Percentiles rank a stretch among this genome's conserved stretches.
These are phyloP conservation scores for Mesaphorura yosii DNA, from an alignment of 1,140 invertebrate species.

Conservation along the genomic window DNA sequence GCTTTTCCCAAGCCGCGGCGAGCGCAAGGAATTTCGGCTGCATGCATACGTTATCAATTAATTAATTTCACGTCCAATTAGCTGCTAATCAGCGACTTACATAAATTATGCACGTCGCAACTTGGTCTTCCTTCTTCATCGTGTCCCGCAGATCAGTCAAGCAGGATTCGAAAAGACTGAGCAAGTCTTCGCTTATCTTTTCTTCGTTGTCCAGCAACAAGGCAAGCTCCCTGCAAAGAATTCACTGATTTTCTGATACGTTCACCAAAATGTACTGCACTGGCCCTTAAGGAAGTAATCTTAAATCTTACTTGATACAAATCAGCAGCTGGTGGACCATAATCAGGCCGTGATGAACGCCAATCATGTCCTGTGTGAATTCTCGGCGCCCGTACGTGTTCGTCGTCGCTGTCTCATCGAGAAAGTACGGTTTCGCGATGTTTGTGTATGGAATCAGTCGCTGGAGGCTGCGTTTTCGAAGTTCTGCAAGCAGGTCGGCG, in stretches of 20 bases:
- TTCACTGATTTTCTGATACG: background rate
- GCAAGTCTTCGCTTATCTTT: background rate
- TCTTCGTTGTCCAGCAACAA: slow-evolving; percentile 9
- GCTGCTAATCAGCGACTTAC: background rate
- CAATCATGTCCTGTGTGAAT: slow-evolving; percentile 11
- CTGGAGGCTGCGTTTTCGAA: background rate
- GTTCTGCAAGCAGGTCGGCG: background rate
- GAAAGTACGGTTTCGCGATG: slow-evolving; percentile 11
- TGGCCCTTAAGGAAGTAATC: background rate
- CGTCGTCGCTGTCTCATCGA: background rate
- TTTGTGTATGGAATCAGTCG: slow-evolving; percentile 18
- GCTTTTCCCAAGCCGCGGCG: slow-evolving; percentile 47
- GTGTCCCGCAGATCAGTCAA: slow-evolving; percentile 10
- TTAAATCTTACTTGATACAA: slow-evolving; percentile 18
- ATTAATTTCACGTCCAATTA: background rate
- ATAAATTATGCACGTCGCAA: slow-evolving; percentile 9
- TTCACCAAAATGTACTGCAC: background rate
- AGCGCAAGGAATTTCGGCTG: slow-evolving; percentile 52
- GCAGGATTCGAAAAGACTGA: background rate
- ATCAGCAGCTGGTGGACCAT: slow-evolving; percentile 23
- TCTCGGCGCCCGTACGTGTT: slow-evolving; percentile 10
- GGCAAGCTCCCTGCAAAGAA: slow-evolving; percentile 11
- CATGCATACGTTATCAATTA: background rate
- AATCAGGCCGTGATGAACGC: slow-evolving; percentile 12
- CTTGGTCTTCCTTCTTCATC: background rate